Base-by-base conservation (phyloP, 2,888 invertebrate genomes). In the Sarcophaga carnaria region DNA sequence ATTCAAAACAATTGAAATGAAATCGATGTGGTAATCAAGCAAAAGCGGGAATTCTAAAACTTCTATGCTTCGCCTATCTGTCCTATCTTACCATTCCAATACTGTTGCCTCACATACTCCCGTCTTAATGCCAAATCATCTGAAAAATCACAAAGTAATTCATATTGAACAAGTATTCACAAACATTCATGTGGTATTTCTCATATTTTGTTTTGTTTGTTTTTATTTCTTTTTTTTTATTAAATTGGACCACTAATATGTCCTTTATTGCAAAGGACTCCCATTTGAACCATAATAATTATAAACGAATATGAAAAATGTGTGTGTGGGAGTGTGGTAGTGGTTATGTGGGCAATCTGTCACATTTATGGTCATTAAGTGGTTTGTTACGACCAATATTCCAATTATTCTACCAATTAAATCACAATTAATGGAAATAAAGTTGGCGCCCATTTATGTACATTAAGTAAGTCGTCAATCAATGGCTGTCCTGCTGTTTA, bases 401-500 rank as follows among this genome's bases (percentile, higher is more conserved):
- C 37, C 37, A 37, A 37, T 37, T 37, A 37, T 37, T 37, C 54
- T 84, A 62, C 47, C 84, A 82, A 82, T 84, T 76, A 87, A 87
- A 82, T 84, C 81, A 67, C 78, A 79, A 82, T 81, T 79, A 87
- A 81, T 87, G 79, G 64, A 81, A 81, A 84, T 84, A 84, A 79
- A 79, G 20, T 74, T 78, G 11, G 37, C 49, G 37, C 49, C 27
- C 27, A 37, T 78, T 63, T 67, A 63, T 49, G 71, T 54, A 63
- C 59, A 12, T 37, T 69, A 37, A 45, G 8, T 17, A 27, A 27
- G n/a, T 8, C 37, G n/a, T 8, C 37, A 74, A 17, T 62, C 60
- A 17, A 66, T 4, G 5, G 47, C 22, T 49, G 14, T 74, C 83
- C 67, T 74, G 83, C 67, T 83, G 78, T 63, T 66, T 17, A 83